Conservation (phyloP, 2,888 invertebrate species). For the Drosophila prolongata region DNA sequence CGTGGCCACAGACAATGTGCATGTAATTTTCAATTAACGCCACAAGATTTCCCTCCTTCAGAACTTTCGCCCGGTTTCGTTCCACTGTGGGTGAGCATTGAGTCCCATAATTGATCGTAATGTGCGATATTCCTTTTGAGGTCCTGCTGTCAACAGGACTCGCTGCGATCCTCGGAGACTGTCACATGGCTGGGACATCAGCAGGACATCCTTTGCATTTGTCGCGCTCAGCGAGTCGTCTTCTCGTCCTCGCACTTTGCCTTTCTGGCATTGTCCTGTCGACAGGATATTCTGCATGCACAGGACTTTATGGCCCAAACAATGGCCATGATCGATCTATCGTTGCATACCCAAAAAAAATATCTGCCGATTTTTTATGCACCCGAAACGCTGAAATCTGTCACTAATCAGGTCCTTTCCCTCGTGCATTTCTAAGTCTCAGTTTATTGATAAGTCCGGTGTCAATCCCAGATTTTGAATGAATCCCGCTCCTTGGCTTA, state of each 20-base stretch:
- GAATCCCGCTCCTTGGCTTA: constrained; percentile 61
- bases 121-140: constrained; percentile 62
- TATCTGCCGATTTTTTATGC: constrained; percentile 54
- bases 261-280: constrained; percentile 40
- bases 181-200: constrained; percentile 39
- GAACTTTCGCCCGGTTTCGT: constrained; percentile 69
- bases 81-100: constrained; percentile 80
- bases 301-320: constrained; percentile 49
- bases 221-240: constrained; percentile 58
- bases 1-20: constrained; percentile 67
- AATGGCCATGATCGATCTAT: constrained; percentile 69
- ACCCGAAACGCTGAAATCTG: constrained; percentile 25
- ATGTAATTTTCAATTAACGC: constrained; percentile 77
- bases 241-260: constrained; percentile 40
- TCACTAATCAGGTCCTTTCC: constrained; percentile 22
- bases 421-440: constrained; percentile 39
- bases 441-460: constrained; percentile 67
- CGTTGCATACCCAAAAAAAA: constrained; percentile 11
- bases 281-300: constrained; percentile 28
- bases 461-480: constrained; percentile 66
- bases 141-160: constrained; percentile 62
- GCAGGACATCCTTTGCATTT: constrained; percentile 64
- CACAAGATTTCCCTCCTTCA: constrained; percentile 60
- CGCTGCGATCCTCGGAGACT: constrained; percentile 21
- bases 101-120: constrained; percentile 83